Conservation (phyloP, 2,888 invertebrate genomes). For the Drosophila engyochracea region DNA sequence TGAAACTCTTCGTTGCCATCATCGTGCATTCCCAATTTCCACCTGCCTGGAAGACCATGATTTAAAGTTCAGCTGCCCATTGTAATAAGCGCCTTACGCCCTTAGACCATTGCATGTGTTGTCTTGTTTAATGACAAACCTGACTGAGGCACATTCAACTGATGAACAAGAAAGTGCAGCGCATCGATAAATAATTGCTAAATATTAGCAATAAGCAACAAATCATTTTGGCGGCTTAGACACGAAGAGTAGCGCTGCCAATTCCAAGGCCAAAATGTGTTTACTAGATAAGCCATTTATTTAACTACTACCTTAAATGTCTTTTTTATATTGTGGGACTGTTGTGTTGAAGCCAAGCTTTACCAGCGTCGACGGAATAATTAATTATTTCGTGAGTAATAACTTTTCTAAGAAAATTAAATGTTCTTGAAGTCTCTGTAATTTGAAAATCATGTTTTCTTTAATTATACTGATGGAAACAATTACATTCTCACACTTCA, state of each 20-base stretch:
- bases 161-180: slow-evolving; percentile 1
- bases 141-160: not conserved
- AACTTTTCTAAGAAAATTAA: not conserved
- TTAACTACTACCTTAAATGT: not conserved
- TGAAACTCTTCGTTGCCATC: not conserved
- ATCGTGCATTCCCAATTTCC: not conserved
- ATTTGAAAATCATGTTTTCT: not conserved
- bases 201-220: not conserved
- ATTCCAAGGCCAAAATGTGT: not conserved
- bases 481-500: not conserved
- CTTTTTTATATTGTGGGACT: not conserved
- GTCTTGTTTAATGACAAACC: not conserved
- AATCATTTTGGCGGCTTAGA: not conserved
- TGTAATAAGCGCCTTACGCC: not conserved
- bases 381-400: not conserved
- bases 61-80: not conserved
- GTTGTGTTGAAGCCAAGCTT: not conserved
- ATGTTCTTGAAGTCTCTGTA: not conserved
- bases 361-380: not conserved
- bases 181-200: not conserved
- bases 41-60: not conserved
- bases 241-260: not conserved
- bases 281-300: not conserved
- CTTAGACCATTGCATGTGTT: not conserved
- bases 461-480: not conserved